Evolutionary conservation across 2,888 invertebrate species (phyloP).

Genomic region (Agrenia bidenticulata): DNA sequence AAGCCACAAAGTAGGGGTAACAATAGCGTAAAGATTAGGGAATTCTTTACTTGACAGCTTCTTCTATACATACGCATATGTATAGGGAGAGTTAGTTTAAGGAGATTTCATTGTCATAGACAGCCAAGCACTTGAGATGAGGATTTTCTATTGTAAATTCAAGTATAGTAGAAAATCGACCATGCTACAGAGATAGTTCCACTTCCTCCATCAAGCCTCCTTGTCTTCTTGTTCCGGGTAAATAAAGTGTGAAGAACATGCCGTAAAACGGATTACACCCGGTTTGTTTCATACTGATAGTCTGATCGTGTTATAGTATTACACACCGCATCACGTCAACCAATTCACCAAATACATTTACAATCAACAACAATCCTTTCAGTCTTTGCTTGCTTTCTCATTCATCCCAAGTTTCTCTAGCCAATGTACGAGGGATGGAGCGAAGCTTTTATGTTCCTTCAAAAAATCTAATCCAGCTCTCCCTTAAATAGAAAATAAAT

Average conservation of each 20-base stretch:
- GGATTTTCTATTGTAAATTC: no score
- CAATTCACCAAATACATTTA: conserved; percentile 18
- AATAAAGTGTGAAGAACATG: conserved; percentile 52
- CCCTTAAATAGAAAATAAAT: conserved; percentile 6
- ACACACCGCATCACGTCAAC: conserved; percentile 20
- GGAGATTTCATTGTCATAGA: no score
- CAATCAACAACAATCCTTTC: conserved; percentile 21
- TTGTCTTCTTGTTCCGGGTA: conserved; percentile 35
- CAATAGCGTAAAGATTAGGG: no score
- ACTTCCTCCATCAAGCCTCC: no score
- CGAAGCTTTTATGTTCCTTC: neutral
- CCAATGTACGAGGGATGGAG: neutral
- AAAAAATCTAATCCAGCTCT: neutral
- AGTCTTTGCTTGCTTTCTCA: conserved; percentile 11
- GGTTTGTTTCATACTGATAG: conserved; percentile 51
- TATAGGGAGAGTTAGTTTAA: no score
- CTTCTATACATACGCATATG: no score
- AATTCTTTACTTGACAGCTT: no score
- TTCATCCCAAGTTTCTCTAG: neutral
- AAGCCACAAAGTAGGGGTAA: no score
- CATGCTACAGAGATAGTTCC: no score
- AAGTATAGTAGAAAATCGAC: no score
- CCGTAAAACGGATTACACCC: conserved; percentile 48
- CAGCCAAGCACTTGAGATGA: no score
- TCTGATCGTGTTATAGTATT: conserved; percentile 39